A percentile compares a stretch with the other conserved stretches of the same genome.
These are phyloP conservation scores for Himantopus leucocephalus DNA, from an alignment of 2,113 vertebrate species.

Conservation along the genomic window DNA sequence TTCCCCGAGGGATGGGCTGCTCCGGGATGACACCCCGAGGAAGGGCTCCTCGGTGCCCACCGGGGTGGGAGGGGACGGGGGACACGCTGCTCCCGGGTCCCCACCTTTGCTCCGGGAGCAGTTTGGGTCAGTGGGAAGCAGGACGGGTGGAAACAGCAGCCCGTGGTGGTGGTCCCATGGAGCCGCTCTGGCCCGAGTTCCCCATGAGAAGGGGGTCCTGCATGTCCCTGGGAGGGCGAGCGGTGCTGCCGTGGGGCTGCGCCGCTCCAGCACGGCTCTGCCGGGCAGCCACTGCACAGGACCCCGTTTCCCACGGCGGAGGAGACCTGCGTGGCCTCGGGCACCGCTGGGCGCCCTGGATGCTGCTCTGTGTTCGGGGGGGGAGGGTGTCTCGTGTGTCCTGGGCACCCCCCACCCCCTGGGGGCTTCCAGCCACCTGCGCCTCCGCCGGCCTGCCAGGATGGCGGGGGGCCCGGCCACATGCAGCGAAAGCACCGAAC, in stretches of 20 bases:
- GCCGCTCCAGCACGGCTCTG: not conserved
- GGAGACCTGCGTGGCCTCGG: not conserved
- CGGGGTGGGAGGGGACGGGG: too few relatives aligned
- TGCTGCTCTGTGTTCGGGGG: rapidly evolving
- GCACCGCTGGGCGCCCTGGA: too few relatives aligned
- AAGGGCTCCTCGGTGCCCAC: not conserved
- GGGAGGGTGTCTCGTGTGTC: not conserved
- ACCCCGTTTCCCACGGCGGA: not conserved
- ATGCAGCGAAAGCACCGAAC: not conserved
- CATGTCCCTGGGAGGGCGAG: not conserved
- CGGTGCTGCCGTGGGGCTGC: not conserved
- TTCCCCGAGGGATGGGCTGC: not conserved
- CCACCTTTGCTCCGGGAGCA: not conserved
- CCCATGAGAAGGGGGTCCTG: not conserved
- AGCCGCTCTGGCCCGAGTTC: not conserved
- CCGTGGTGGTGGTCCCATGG: not conserved
- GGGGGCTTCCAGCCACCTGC: not conserved
- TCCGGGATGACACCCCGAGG: not conserved
- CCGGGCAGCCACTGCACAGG: not conserved
- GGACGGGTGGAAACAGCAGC: too few relatives aligned
- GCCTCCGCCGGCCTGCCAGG: not conserved
- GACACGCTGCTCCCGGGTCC: not conserved
- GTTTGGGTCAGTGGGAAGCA: not conserved
- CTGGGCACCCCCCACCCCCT: not conserved
- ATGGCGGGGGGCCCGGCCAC: not conserved